Evolutionary conservation across 2,797 vertebrate species (phyloP), one percentile per base, ranked within the genome.

Genomic region (Hoplostethus mediterraneus): DNA sequence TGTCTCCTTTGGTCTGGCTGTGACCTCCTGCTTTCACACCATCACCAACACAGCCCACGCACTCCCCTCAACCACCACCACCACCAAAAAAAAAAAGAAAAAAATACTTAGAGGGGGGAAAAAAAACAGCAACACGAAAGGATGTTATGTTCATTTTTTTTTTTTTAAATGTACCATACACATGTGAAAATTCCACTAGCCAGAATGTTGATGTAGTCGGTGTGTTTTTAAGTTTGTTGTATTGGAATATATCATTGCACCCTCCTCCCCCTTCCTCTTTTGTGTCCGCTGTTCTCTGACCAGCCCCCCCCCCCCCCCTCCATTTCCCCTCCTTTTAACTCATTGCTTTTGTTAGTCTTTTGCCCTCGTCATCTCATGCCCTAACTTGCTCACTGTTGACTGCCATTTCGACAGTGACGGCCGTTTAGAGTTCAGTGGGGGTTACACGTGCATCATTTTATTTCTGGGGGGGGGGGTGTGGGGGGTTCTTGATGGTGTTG

Each of bases 1-100:
- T 94, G 90, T 93, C 90, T 95, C 93, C 90, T 93, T 91, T 86
- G 92, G 92, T 95, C 94, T 94, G 94, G 94, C 91, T 94, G 93
- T 94, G 94, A 94, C 87, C 86, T 79, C 88, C 86, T 89, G 88
- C 88, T 91, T 90, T 92, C 91, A 93, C 90, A 87, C 84, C 85
- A 92, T 88, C 88, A 86, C 83, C 84, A 82, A 81, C 86, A 91
- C 92, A 89, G 91, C 89, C 85, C 88, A 84, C 89, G 88, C 84
- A 86, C 89, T 85, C 92, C 87, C 88, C 82, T 75, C 81, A 82
- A 77, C 85, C 63, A 52, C 82, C 72, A 71, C 86, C 86, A 66
- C 71, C 66, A 63, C 40, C 71, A 53, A 61, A 77, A 63, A 52
- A 63, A 52, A 59, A n/a, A 63, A 51, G 10, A 61, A 75, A 36